Evolutionary conservation across 53 echinoderm and acorn worm genomes (phyloP), one percentile per base, ranked within the genome.

Genomic region (Actinopyga echinites): DNA sequence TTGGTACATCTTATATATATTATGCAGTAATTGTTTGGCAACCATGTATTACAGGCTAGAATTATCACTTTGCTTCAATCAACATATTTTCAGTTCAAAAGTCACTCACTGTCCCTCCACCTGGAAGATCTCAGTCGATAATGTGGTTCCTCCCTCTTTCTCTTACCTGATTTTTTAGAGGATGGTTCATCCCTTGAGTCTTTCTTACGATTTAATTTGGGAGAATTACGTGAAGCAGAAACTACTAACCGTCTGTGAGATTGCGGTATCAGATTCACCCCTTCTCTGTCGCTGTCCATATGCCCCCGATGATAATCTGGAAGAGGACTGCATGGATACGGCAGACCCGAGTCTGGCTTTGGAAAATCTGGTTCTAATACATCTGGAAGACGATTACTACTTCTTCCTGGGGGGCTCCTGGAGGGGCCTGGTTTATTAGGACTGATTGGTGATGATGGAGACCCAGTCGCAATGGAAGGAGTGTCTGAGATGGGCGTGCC

Each of bases 401-500:
- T 54, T 13, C 56, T 52, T 6, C 30, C 55, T 30, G 43, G 54
- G 21, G 75, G 75, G 22, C 55, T 75, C 54, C 56, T 26, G 24
- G 75, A 75, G 20, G 75, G 75, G 43, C 75, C 75, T 17, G 75
- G 29, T 54, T 54, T 52, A 31, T 28, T 52, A 31, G 75, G 75
- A 29, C 75, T 75, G 29, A 52, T 29, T 0, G 75, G 75, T n/a
- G 75, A 75, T 2, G 75, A 12, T 55, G 75, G 75, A 42, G 75
- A 75, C 31, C 75, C 75, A 12, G 75, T 54, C 29, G 75, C 29
- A 54, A 75, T 75, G 29, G 75, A 75, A 55, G 75, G 75, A 13
- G 75, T 26, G 55, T 75, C 75, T 54, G 75, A 75, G 55, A 75
- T 75, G 55, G 75, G 56, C 11, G 75, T 75, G 28, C 75, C 75